Conservation (phyloP, 2,113 vertebrate genomes). For the Addax nasomaculatus region DNA sequence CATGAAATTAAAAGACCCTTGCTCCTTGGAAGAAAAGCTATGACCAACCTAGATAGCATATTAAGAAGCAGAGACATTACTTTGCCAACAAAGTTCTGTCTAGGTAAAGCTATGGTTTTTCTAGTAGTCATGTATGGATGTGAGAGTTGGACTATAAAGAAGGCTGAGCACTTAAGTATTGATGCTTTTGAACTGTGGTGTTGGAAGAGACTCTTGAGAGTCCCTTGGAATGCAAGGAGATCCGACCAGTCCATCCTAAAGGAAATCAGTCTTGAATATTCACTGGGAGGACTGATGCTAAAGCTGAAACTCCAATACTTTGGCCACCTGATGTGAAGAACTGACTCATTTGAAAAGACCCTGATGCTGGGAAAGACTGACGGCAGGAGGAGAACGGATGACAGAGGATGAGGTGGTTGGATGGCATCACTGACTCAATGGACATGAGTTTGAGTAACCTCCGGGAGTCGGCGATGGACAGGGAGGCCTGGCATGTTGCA, state of each 20-base stretch:
- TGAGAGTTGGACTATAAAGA: neutral
- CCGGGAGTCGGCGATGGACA: accelerated
- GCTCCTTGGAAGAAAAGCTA: neutral
- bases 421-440: neutral
- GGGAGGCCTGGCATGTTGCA: accelerated
- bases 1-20: neutral
- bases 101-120: neutral
- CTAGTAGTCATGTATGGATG: neutral
- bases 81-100: neutral
- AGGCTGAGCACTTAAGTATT: neutral
- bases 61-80: neutral
- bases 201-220: neutral
- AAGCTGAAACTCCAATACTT: neutral
- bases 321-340: neutral
- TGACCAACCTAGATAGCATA: neutral
- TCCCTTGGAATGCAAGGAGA: neutral
- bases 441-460: neutral
- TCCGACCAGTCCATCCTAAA: neutral
- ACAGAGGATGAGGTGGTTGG: neutral
- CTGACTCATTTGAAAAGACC: neutral
- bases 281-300: neutral
- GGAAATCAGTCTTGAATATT: neutral
- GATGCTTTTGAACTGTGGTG: neutral
- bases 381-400: accelerated
- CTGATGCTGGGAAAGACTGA: neutral